Evolutionary conservation across 2,113 vertebrate species (phyloP), one percentile per base, ranked within the genome.

Genomic region (Panthera leo): DNA sequence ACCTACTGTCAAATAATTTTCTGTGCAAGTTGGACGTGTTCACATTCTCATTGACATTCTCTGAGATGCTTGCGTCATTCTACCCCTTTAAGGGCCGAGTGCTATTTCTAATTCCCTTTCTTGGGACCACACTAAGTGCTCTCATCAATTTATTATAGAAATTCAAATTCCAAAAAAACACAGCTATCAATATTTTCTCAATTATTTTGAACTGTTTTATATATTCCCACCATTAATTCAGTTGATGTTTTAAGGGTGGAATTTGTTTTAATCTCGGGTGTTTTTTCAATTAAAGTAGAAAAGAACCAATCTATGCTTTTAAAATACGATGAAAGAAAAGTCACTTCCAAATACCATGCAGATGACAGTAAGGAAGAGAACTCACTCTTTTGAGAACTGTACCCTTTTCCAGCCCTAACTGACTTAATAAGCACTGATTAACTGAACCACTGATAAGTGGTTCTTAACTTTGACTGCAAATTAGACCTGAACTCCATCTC

Each of bases 81-180:
- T 25, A 7, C 65, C 25, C 29, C 79, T 79, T 39, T 88, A 53
- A 25, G 29, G 25, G 21, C 39, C 5, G 3, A 1, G 19, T 8
- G 10, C 8, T 42, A 25, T 84, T 94, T 90, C 45, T 79, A 68
- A 76, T 80, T 76, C 18, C 19, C 39, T 75, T 89, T 80, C 58
- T 85, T 90, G 61, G 36, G 55, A 7, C 7, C 7, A 42, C 6
- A 88, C 21, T 53, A 94, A 98, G 78, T 94, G 94, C 93, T 85
- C 79, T 51, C 27, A 80, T 71, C 45, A 79, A 36, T n/a, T 93
- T 87, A 86, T 97, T 97, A 89, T 95, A 82, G 45, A 96, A 98
- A 96, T 82, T 86, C 21, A 31, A 78, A 96, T 94, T 78, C 48
- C 51, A 31, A 89, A 93, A 93, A 80, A 75, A 75, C 21, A 92